Evolutionary conservation across 2,797 vertebrate genomes (phyloP), one percentile per base, ranked within the genome.

Genomic region (Lagothrix lagotricha): DNA sequence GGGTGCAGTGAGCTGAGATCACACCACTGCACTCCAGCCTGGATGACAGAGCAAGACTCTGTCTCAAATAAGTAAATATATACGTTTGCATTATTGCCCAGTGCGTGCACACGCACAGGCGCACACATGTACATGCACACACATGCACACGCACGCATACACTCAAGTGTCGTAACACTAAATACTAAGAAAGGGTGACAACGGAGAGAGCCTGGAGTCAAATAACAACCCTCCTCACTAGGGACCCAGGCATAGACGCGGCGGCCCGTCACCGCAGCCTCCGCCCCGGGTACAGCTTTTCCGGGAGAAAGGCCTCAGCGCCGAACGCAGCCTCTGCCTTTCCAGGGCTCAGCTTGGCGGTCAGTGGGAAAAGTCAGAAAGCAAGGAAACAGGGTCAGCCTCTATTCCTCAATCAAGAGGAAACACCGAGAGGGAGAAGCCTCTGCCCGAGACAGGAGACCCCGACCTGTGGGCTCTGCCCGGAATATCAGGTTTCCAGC

Each of bases 11-110:
- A 54, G 19, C 52, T 54, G 52, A 54, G 20, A 54, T 54, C 52
- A 4, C 52, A 54, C 52, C 52, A 54, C 20, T 22, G 52, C 52
- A 22, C 52, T 54, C 52, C 52, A 54, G 52, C 52, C 52, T 22
- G 52, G 52, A 54, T 54, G 52, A 54, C 52, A 54, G 52, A 22
- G 52, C 52, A 8, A 54, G 52, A 54, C 52, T 54, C 52, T 0
- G 2, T 22, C 52, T 54, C 52, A 8, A 54, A 54, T 22, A 52
- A 52, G 52, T 52, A 52, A 52, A 52, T 52, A 20, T 20, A 15
- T 39, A 12, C 0, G 0, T 39, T 72, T 17, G 33, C 77, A 9
- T 11, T 15, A 33, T 15, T 0, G 39, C 1, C 26, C 50, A 5
- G 2, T 0, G 1, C 7, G 1, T 6, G 17, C 75, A 30, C 28